phyloP scores from a whole-genome alignment of 2,113 vertebrate species.

The Pelmatolapia mariae region DNA sequence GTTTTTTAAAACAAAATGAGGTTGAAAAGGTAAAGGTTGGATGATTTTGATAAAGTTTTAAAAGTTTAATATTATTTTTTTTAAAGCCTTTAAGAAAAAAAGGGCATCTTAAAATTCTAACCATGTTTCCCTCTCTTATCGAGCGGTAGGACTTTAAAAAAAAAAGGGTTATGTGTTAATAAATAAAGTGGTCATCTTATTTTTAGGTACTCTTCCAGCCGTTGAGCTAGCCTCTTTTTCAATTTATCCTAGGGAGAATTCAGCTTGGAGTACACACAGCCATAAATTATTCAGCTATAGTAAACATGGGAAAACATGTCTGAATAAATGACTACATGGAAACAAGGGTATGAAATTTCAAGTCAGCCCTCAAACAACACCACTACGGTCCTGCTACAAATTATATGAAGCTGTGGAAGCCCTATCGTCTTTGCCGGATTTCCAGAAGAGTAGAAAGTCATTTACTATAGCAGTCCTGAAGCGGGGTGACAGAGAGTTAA shows the following conservation, averaged over 20 bases:
- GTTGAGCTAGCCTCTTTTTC: neutral
- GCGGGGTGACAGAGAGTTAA: constrained; percentile 20
- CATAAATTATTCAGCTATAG: constrained; percentile 55
- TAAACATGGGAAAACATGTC: constrained; percentile 49
- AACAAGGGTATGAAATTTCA: constrained; percentile 8
- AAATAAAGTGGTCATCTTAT: constrained; percentile 23
- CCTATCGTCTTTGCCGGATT: constrained; percentile 34
- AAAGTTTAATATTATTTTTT: neutral
- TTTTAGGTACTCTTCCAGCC: constrained; percentile 10
- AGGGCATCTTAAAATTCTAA: neutral
- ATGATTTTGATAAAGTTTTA: neutral
- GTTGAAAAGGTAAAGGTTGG: neutral
- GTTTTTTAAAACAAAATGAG: neutral
- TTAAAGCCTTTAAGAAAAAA: neutral
- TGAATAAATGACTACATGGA: constrained; percentile 47
- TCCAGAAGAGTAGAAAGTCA: neutral
- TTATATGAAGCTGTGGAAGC: neutral
- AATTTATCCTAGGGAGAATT: constrained; percentile 31
- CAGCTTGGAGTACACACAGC: neutral
- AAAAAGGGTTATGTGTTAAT: neutral
- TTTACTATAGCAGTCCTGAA: neutral
- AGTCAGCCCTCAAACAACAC: neutral
- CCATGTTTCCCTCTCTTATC: neutral
- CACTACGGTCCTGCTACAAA: neutral
- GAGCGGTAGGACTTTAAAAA: neutral